Evolutionary conservation across 2,797 vertebrate genomes (phyloP), one percentile per base, ranked within the genome.

Genomic region (Dipus sagitta): DNA sequence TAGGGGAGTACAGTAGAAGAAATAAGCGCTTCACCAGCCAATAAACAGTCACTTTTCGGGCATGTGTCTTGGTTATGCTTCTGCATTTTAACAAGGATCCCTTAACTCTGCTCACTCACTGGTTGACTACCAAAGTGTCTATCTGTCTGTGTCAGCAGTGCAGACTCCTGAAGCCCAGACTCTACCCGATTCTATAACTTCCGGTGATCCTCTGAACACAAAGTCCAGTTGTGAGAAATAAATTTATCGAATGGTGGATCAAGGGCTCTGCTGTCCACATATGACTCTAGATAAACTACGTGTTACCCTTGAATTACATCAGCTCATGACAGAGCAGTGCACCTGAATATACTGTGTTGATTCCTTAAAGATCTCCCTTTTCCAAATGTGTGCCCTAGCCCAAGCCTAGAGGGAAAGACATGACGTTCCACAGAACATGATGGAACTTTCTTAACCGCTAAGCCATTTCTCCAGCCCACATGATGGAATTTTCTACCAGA

Each of bases 51-150:
- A 26, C 28, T 52, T 14, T 14, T 67, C 74, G 77, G 32, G 87
- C 32, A 52, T 14, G 14, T 7, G 9, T 76, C 24, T 88, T 92
- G 72, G 32, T 86, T 85, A 70, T 54, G 14, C 81, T 78, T 67
- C 72, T 74, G 70, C 28, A 52, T 79, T 92, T 85, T 91, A 71
- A 77, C n/a, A 78, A 94, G 18, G 65, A 83, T 30, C 28, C 52
- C 28, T 68, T 94, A 65, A n/a, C 21, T 26, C 24, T 47, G 21
- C n/a, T 68, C 7, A 60, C n/a, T 74, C 76, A 21, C 28, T 54
- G 21, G 23, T 64, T 77, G 42, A 24, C 52, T 65, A 24, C 54
- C 78, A 60, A 74, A 88, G n/a, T 54, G 8, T 23, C 52, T n/a
- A 83, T n/a, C 60, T 32, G 32, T n/a, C n/a, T n/a, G n/a, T n/a